A percentile compares a stretch with the other conserved stretches of the same genome.
These are phyloP conservation scores for Pygoscelis adeliae DNA, from an alignment of 2,113 vertebrate genomes.

Conservation along the genomic window DNA sequence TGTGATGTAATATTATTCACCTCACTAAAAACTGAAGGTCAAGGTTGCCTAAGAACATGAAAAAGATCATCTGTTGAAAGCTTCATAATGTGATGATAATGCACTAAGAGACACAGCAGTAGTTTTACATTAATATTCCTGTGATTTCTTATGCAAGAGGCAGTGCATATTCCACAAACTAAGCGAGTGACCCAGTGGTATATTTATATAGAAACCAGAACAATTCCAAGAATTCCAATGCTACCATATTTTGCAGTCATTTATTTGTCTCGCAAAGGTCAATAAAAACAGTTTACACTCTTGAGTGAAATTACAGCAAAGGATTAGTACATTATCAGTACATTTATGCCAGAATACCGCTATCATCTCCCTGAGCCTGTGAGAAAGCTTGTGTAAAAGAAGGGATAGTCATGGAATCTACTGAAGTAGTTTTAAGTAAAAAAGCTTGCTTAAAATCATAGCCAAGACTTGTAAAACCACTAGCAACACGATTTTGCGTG, in stretches of 20 bases:
- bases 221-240: background rate
- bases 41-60: constrained; percentile 76
- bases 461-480: background rate
- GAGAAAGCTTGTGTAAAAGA: background rate
- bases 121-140: constrained; percentile 29
- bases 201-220: constrained; percentile 15
- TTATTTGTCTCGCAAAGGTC: background rate
- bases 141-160: constrained; percentile 34
- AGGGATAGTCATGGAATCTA: background rate
- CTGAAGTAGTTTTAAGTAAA: background rate
- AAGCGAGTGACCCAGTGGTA: background rate
- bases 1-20: constrained; percentile 80
- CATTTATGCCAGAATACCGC: background rate
- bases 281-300: background rate
- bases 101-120: constrained; percentile 52
- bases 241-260: background rate
- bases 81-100: constrained; percentile 69
- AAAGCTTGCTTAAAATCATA: background rate
- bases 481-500: background rate
- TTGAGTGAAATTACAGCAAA: background rate
- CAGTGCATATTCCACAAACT: background rate
- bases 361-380: background rate
- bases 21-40: constrained; percentile 80
- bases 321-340: background rate
- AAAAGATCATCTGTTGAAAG: constrained; percentile 73